Percentiles rank a stretch among this genome's conserved stretches.
phyloP scores from a whole-genome alignment of 2,797 vertebrate species.

The Poecile montanus region DNA sequence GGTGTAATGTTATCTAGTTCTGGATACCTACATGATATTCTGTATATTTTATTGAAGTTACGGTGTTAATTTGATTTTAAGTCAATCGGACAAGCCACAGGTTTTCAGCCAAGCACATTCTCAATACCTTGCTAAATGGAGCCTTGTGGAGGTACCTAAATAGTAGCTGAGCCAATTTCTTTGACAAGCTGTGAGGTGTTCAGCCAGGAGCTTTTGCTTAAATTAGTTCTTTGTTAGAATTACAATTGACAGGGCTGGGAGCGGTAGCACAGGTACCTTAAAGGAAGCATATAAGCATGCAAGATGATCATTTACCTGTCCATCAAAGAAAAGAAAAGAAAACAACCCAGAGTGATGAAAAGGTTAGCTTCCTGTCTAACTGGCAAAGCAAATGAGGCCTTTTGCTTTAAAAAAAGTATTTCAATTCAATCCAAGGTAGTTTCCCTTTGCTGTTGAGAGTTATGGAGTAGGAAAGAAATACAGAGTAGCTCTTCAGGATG shows the following conservation, averaged over 20 bases:
- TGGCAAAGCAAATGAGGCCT: neutral
- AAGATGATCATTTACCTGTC: neutral
- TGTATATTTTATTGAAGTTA: neutral
- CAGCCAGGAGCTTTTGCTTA: neutral
- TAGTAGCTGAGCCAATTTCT: slow-evolving; percentile 13
- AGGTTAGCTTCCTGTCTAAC: neutral
- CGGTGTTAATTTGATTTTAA: neutral
- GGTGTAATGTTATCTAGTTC: neutral
- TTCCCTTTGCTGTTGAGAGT: neutral
- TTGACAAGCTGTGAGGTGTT: neutral
- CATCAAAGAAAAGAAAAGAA: neutral
- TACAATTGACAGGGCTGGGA: neutral
- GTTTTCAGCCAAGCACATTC: neutral
- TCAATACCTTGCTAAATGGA: neutral
- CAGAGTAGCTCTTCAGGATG: neutral
- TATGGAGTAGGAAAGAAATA: neutral
- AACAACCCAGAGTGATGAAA: neutral
- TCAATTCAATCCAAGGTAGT: neutral
- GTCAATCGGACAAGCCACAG: neutral
- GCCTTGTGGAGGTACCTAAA: neutral
- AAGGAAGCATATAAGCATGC: neutral
- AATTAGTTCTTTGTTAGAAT: neutral
- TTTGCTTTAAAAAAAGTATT: neutral
- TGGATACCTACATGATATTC: neutral
- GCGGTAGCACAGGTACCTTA: neutral